Percentiles rank a stretch among this genome's conserved stretches.
Conservation (phyloP, 23 tunicate species). For the Styela plicata region DNA sequence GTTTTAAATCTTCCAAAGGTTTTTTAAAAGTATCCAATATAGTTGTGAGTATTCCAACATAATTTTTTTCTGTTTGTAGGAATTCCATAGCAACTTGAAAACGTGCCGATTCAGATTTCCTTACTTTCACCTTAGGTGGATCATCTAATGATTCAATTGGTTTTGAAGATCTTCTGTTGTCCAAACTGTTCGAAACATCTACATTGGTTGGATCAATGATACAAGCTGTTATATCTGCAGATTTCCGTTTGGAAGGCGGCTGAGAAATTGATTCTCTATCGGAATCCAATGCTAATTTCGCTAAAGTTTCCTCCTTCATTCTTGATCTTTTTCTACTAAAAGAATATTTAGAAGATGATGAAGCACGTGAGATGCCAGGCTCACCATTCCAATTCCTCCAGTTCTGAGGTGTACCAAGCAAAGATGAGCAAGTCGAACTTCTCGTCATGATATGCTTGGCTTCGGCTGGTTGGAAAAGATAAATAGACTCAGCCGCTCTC, state of each 20-base stretch:
- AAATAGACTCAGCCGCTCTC: slow-evolving; percentile 81
- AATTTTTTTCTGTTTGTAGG: slow-evolving; percentile 89
- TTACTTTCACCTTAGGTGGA: not conserved
- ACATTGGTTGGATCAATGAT: slow-evolving; percentile 58
- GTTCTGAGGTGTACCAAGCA: slow-evolving; percentile 82
- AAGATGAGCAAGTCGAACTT: slow-evolving; percentile 75
- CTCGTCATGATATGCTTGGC: slow-evolving; percentile 42
- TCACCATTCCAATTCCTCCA: slow-evolving; percentile 52
- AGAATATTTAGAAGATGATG: slow-evolving; percentile 55
- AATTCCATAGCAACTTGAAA: slow-evolving; percentile 88
- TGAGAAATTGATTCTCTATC: slow-evolving; percentile 39
- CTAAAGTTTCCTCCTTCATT: slow-evolving; percentile 76
- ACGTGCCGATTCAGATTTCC: slow-evolving; percentile 43
- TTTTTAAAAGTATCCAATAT: slow-evolving; percentile 74
- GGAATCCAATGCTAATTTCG: slow-evolving; percentile 79
- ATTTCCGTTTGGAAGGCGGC: slow-evolving; percentile 79
- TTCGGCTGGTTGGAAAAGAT: slow-evolving; percentile 55
- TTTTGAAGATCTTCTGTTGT: slow-evolving; percentile 28
- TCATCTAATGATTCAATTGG: slow-evolving; percentile 25
- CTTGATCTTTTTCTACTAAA: slow-evolving; percentile 72
- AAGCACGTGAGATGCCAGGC: slow-evolving; percentile 26
- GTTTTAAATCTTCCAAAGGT: slow-evolving; percentile 86
- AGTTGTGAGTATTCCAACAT: slow-evolving; percentile 77
- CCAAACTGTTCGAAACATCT: slow-evolving; percentile 55
- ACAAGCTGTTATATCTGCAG: slow-evolving; percentile 76